A percentile compares a stretch with the other conserved stretches of the same genome.
These are phyloP conservation scores for Phalacrocorax carbo DNA, from an alignment of 2,113 vertebrate genomes.

Conservation along the genomic window DNA sequence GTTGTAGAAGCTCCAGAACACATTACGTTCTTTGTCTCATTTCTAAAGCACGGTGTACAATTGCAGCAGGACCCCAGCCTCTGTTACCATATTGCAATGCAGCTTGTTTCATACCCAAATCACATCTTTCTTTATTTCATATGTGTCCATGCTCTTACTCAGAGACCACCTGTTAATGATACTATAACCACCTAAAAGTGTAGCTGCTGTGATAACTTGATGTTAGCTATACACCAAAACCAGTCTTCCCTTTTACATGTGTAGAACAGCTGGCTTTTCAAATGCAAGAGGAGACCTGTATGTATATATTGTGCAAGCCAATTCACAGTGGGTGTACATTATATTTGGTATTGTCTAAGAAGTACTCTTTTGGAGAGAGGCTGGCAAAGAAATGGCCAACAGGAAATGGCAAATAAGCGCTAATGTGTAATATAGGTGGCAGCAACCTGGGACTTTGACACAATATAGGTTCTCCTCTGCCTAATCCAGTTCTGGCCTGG, in stretches of 20 bases:
- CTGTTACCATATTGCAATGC: background rate
- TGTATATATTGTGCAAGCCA: background rate
- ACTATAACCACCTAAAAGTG: background rate
- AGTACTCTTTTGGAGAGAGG: background rate
- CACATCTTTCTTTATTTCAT: background rate
- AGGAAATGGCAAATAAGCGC: background rate
- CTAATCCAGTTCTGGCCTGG: background rate
- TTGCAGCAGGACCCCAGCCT: background rate
- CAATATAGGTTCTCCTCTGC: background rate
- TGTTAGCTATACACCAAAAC: background rate
- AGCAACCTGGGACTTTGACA: background rate
- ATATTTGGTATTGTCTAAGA: background rate
- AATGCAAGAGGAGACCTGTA: background rate
- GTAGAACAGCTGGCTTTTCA: background rate
- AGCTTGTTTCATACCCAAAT: background rate
- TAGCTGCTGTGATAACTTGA: background rate
- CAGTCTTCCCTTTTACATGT: background rate
- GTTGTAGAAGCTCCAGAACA: fast-evolving
- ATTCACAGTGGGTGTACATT: background rate
- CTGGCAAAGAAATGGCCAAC: background rate
- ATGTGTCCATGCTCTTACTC: background rate
- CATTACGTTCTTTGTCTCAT: fast-evolving
- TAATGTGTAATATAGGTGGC: background rate
- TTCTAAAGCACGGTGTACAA: background rate
- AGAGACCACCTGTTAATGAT: background rate